Conservation (phyloP, 2,888 invertebrate species). For the Plebejus anna region DNA sequence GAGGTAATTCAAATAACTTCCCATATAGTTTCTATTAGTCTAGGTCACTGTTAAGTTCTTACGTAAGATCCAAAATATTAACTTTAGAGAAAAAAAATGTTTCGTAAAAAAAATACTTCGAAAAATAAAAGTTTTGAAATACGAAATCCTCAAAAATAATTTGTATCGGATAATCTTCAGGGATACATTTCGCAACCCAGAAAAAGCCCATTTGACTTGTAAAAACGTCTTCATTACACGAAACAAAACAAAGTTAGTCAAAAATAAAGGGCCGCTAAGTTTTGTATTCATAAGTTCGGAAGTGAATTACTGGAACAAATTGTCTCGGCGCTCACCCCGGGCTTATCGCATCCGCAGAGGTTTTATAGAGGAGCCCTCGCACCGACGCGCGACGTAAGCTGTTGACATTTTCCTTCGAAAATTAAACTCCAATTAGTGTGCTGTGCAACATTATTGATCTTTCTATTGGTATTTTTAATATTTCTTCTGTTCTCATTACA, state of each 20-base stretch:
- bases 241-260: constrained; percentile 63
- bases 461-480: neutral
- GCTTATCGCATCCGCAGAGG: constrained; percentile 52
- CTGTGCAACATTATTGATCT: neutral
- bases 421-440: constrained; percentile 68
- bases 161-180: neutral
- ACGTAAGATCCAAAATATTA: too few species aligned
- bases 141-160: neutral
- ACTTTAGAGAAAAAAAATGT: too few species aligned
- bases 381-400: constrained; percentile 49
- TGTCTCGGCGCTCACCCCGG: constrained; percentile 73
- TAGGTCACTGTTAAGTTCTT: too few species aligned
- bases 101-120: neutral
- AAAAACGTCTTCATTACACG: constrained; percentile 61
- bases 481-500: too few species aligned
- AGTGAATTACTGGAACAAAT: constrained; percentile 77
- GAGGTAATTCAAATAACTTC: too few species aligned
- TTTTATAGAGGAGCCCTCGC: constrained; percentile 70
- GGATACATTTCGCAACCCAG: constrained; percentile 33
- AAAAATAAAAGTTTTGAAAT: neutral
- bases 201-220: constrained; percentile 47
- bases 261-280: constrained; percentile 62
- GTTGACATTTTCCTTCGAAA: constrained; percentile 64
- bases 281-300: constrained; percentile 73
- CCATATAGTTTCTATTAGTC: too few species aligned